Evolutionary conservation across 2,113 vertebrate genomes (phyloP).

Genomic region (Rostratula benghalensis): DNA sequence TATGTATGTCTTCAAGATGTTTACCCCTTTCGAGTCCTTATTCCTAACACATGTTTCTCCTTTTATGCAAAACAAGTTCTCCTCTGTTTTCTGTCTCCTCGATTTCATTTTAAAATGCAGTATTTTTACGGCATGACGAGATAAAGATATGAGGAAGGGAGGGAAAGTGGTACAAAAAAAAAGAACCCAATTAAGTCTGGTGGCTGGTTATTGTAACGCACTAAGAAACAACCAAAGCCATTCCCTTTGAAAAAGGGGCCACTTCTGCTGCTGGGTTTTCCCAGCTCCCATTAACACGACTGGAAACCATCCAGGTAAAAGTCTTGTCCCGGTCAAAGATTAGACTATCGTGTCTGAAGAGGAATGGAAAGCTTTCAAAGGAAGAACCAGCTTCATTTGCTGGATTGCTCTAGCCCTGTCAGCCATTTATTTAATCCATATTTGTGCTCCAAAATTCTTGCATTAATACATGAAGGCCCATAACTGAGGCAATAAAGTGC

Average conservation of each 20-base stretch:
- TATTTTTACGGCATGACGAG: conserved; percentile 65
- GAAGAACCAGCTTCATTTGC: neutral
- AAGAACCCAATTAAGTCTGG: conserved; percentile 16
- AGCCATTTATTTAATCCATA: neutral
- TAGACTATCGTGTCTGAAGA: neutral
- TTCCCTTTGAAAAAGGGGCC: neutral
- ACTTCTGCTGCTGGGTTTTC: conserved; percentile 27
- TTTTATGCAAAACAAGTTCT: conserved; percentile 65
- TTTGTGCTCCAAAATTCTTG: neutral
- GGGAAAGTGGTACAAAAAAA: conserved; percentile 49
- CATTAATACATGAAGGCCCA: neutral
- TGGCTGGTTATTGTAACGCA: conserved; percentile 24
- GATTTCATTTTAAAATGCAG: conserved; percentile 68
- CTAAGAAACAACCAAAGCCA: neutral
- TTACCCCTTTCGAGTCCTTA: conserved; percentile 55
- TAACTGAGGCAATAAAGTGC: neutral
- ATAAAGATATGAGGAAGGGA: conserved; percentile 46
- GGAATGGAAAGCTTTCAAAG: neutral
- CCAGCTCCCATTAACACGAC: conserved; percentile 9
- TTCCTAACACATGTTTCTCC: conserved; percentile 73
- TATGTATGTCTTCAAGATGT: conserved; percentile 43
- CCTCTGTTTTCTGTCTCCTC: conserved; percentile 73
- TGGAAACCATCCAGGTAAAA: conserved; percentile 41
- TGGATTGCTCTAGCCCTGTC: neutral
- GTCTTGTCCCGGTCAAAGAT: neutral